Percentiles rank a stretch among this genome's conserved stretches.
phyloP scores from a whole-genome alignment of 2,888 invertebrate genomes.

The Byasa hedistus region DNA sequence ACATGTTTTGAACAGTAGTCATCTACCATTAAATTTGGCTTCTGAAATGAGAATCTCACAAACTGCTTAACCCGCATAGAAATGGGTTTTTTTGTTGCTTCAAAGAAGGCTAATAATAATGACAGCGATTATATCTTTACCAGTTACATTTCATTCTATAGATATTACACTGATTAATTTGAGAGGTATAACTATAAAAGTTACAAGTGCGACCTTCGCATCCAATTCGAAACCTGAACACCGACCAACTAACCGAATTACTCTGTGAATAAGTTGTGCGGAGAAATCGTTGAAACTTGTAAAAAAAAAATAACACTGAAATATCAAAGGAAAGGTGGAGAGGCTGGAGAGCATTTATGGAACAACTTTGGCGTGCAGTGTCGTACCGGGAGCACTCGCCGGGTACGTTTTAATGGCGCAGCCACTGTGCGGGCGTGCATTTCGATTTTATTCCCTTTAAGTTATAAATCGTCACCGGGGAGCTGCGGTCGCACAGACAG shows the following conservation, averaged over 20 bases:
- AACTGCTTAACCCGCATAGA: too few species aligned
- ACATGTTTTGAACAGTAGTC: too few species aligned
- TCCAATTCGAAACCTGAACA: too few species aligned
- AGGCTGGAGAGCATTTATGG: constrained; percentile 73
- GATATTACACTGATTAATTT: too few species aligned
- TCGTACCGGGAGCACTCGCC: constrained; percentile 63
- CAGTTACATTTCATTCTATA: too few species aligned
- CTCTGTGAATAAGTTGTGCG: constrained; percentile 46
- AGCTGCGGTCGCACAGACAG: too few species aligned
- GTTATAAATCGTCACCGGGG: constrained; percentile 15
- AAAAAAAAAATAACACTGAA: constrained; percentile 46
- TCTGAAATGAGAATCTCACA: too few species aligned
- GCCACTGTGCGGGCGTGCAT: constrained; percentile 42
- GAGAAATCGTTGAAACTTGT: constrained; percentile 39
- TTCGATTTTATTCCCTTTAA: constrained; percentile 12
- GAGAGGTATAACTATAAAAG: too few species aligned
- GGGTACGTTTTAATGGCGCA: constrained; percentile 45
- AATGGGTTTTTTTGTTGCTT: too few species aligned
- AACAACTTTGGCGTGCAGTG: constrained; percentile 67
- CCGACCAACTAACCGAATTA: constrained; percentile 34
- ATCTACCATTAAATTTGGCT: not conserved
- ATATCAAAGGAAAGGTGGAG: constrained; percentile 72
- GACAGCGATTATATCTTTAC: too few species aligned
- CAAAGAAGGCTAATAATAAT: too few species aligned
- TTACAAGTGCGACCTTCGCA: too few species aligned